Conservation (phyloP, 1,140 invertebrate genomes). For the Apocrypta bakeri region DNA sequence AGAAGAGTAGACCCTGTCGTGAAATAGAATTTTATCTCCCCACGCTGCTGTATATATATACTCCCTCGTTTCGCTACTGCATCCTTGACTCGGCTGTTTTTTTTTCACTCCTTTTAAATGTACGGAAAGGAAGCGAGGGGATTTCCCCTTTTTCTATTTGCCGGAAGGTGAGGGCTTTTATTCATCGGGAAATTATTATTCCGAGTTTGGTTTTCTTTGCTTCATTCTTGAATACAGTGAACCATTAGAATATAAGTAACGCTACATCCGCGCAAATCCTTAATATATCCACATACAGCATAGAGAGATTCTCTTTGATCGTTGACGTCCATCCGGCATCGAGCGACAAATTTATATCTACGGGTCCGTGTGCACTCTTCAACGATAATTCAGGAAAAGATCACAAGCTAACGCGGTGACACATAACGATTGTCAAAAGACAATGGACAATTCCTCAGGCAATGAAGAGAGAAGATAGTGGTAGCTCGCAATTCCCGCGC, state of each 20-base stretch:
- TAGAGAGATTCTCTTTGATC: not conserved
- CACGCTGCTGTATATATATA: not conserved
- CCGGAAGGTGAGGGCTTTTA: not conserved
- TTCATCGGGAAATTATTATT: not conserved
- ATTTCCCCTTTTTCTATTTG: not conserved
- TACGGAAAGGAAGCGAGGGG: not conserved
- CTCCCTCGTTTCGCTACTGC: not conserved
- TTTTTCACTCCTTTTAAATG: not conserved
- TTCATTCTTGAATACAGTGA: too few relatives aligned
- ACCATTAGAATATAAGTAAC: too few relatives aligned
- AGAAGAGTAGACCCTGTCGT: slow-evolving; percentile 28
- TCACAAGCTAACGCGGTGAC: not conserved
- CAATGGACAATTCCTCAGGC: slow-evolving; percentile 31
- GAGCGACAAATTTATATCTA: not conserved
- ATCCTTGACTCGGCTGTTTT: not conserved
- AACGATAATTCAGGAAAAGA: slow-evolving; percentile 4
- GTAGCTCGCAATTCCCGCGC: slow-evolving; percentile 30
- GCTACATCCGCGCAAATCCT: too few relatives aligned
- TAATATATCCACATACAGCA: not conserved
- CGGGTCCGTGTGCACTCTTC: not conserved
- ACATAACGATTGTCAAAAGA: slow-evolving; percentile 38
- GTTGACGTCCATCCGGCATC: not conserved
- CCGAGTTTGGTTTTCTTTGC: not conserved
- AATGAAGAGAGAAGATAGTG: not conserved
- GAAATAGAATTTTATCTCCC: slow-evolving; percentile 48